These are phyloP conservation scores for Metopolophium dirhodum DNA, from an alignment of 1,140 invertebrate species.

Conservation along the genomic window DNA sequence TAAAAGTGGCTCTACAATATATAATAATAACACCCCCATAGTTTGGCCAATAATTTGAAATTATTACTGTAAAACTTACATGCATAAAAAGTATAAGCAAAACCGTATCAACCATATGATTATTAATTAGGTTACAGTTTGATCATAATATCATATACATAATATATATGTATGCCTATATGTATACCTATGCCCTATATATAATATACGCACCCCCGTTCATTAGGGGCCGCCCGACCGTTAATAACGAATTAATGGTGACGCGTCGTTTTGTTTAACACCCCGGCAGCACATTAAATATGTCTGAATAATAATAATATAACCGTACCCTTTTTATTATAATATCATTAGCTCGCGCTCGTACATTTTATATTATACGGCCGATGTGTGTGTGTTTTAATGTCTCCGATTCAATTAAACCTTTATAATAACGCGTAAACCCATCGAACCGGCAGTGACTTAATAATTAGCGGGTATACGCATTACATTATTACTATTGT, in stretches of 20 bases:
- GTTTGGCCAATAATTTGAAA: too few species aligned
- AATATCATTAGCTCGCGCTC: neutral
- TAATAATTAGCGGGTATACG: conserved; percentile 48
- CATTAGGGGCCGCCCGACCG: conserved; percentile 17
- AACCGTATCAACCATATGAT: neutral
- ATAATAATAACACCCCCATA: too few species aligned
- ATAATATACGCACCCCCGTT: neutral
- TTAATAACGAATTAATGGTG: conserved; percentile 56
- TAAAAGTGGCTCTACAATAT: too few species aligned
- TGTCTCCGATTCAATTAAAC: conserved; percentile 50
- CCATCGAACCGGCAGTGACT: conserved; percentile 24
- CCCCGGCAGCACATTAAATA: conserved; percentile 42
- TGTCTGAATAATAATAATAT: neutral
- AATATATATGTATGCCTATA: too few species aligned
- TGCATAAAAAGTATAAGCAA: neutral
- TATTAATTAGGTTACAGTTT: neutral
- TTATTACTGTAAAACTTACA: too few species aligned
- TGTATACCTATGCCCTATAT: too few species aligned
- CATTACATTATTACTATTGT: conserved; percentile 2
- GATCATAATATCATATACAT: neutral
- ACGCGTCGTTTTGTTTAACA: conserved; percentile 57
- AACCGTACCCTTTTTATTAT: conserved; percentile 40
- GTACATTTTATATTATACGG: neutral
- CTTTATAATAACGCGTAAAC: neutral
- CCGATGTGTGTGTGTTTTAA: conserved; percentile 11